Conservation (phyloP, 2,888 invertebrate genomes). For the Ochropleura leucogaster region DNA sequence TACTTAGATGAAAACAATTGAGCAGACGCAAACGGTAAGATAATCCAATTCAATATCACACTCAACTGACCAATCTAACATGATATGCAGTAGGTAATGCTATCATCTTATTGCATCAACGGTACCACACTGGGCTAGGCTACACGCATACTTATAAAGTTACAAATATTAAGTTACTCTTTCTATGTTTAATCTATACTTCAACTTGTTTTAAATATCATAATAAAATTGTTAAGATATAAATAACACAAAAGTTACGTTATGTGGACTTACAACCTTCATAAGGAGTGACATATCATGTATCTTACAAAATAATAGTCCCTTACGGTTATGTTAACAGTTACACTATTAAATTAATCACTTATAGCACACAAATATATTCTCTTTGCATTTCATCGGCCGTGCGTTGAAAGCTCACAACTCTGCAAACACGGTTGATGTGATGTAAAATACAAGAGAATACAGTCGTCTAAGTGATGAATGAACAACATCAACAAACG, state of each 20-base stretch:
- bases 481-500: conserved; percentile 45
- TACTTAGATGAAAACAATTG: conserved; percentile 68
- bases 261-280: conserved; percentile 89
- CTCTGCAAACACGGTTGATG: conserved; percentile 26
- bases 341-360: conserved; percentile 64
- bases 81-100: conserved; percentile 74
- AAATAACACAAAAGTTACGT: conserved; percentile 87
- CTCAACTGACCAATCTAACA: conserved; percentile 67
- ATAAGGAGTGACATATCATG: conserved; percentile 83
- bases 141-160: conserved; percentile 80
- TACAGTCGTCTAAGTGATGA: conserved; percentile 41
- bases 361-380: conserved; percentile 62
- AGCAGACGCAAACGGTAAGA: conserved; percentile 63
- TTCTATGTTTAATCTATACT: conserved; percentile 81
- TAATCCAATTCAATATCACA: conserved; percentile 59
- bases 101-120: conserved; percentile 69
- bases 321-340: conserved; percentile 70
- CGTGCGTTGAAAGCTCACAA: conserved; percentile 51
- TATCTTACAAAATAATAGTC: conserved; percentile 78
- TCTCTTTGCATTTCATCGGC: conserved; percentile 55
- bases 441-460: conserved; percentile 46
- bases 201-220: conserved; percentile 83
- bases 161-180: conserved; percentile 80
- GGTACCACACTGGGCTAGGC: conserved; percentile 75
- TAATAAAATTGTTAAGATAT: conserved; percentile 86